These are phyloP conservation scores for Caerostris extrusa DNA, from an alignment of 1,140 invertebrate species.

Conservation along the genomic window DNA sequence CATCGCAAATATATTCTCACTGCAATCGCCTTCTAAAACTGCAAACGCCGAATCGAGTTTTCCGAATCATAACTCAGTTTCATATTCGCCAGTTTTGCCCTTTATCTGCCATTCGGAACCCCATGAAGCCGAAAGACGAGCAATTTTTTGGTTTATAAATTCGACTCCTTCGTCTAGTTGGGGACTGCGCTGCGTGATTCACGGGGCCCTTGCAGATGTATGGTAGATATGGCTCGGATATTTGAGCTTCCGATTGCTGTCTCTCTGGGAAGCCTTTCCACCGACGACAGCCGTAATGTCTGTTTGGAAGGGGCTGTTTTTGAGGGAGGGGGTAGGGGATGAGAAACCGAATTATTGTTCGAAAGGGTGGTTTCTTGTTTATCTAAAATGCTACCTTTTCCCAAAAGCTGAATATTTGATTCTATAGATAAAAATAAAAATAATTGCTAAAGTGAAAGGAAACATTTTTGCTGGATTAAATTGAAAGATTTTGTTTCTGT, in stretches of 20 bases:
- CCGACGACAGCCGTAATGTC: too few species aligned
- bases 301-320: background rate
- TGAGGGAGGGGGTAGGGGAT: background rate
- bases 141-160: slow-evolving; percentile 25
- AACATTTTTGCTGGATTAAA: too few species aligned
- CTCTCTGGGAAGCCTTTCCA: background rate
- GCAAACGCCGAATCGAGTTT: background rate
- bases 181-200: background rate
- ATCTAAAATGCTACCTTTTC: too few species aligned
- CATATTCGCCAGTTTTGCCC: background rate
- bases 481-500: too few species aligned
- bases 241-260: background rate
- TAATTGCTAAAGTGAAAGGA: too few species aligned
- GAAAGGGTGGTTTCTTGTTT: background rate
- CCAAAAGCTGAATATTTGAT: too few species aligned
- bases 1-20: background rate
- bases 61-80: slow-evolving; percentile 21
- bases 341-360: background rate
- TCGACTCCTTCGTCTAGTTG: background rate
- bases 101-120: background rate
- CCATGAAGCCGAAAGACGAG: slow-evolving; percentile 17
- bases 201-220: slow-evolving; percentile 4
- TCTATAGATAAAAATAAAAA: too few species aligned
- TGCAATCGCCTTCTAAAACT: background rate
- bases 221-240: background rate